Evolutionary conservation across 2,888 invertebrate genomes (phyloP).

Genomic region (Nebria brevicollis): DNA sequence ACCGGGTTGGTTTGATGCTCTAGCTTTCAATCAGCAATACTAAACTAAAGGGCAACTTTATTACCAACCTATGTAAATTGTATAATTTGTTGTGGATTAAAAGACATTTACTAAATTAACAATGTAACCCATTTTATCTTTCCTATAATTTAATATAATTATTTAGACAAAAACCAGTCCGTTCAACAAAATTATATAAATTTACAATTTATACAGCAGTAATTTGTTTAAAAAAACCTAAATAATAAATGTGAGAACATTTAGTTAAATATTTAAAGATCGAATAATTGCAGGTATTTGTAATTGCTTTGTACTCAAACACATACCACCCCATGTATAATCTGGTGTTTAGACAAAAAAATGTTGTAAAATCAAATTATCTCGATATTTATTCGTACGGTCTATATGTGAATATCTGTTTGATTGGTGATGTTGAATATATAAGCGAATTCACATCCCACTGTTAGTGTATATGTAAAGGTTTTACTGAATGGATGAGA

Average conservation of each 20-base stretch:
- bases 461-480: not conserved
- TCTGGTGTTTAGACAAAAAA: not conserved
- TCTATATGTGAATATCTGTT: not conserved
- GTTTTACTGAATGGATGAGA: not conserved
- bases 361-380: not conserved
- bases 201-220: too few relatives aligned
- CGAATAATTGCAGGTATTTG: too few relatives aligned
- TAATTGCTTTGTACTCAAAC: too few relatives aligned
- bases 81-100: not conserved
- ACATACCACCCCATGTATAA: too few relatives aligned
- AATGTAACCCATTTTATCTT: not conserved
- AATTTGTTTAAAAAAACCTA: too few relatives aligned
- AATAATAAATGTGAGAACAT: too few relatives aligned
- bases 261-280: too few relatives aligned
- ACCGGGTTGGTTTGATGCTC: slow-evolving; percentile 22
- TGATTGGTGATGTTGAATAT: not conserved
- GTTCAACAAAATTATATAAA: not conserved
- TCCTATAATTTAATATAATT: not conserved
- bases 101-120: not conserved
- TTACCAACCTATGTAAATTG: slow-evolving; percentile 6
- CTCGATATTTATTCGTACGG: not conserved
- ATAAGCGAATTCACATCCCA: not conserved
- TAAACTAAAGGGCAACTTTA: slow-evolving; percentile 28
- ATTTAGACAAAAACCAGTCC: not conserved
- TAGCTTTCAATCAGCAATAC: slow-evolving; percentile 38